Base-by-base conservation (phyloP, 2,888 invertebrate species). In the Laspeyria flexula region DNA sequence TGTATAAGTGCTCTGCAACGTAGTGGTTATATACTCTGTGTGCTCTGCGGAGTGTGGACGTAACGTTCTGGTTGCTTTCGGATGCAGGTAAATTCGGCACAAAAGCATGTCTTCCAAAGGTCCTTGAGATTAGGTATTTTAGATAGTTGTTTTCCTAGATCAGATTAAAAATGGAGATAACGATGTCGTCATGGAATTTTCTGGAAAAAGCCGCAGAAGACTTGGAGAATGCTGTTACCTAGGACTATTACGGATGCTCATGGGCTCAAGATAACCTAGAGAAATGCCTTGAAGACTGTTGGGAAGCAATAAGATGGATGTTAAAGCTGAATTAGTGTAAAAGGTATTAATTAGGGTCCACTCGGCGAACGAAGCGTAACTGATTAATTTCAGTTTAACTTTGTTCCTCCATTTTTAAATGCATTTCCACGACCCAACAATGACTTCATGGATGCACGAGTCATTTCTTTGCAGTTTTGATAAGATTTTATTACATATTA, bases 281-380 rank as follows among this genome's bases (percentile, higher is more conserved):
- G 2, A 1, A 25, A 9, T 1, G 27, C 3, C 6, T 12, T 10
- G 7, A 21, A 37, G 2, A 18, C 11, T 1, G 3, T 25, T 13
- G 11, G 0, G 18, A 0, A 27, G 9, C 34, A 33, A 21, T 21
- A 5, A 33, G 15, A 31, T 21, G 33, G 39, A 27, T 15, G 7
- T 11, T 12, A 11, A 0, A 12, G 9, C 33, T 1, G 40, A 10
- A 27, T 18, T 34, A 13, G 27, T 46, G 18, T 46, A 15, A 46
- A 56, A 65, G 67, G 67, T 65, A 65, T 21, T 65, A 55, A 46
- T 53, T 13, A 27, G 47, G 53, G 44, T 35, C 48, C 45, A 55
- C 6, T 53, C 54, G 7, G 51, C 43, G 60, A 66, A 66, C 64
- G 16, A 66, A 66, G 65, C 42, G 29, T 64, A 67, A 67, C 57